Conservation (phyloP, 2,113 vertebrate species). For the Anhinga rufa region DNA sequence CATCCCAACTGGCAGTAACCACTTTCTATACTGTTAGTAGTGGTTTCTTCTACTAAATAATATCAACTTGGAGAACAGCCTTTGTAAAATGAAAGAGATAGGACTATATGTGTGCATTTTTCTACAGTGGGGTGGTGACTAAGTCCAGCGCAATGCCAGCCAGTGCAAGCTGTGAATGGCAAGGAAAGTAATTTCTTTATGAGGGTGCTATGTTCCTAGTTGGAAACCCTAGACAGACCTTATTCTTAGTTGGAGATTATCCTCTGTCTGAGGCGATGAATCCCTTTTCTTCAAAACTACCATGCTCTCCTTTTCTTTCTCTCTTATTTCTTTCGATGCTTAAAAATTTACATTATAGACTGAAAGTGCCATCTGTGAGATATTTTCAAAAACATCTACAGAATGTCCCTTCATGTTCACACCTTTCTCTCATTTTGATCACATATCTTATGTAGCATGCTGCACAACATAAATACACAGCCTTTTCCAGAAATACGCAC, state of each 20-base stretch:
- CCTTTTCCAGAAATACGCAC: not conserved
- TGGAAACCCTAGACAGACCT: not conserved
- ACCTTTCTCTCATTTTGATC: not conserved
- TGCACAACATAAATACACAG: not conserved
- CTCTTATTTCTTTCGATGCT: not conserved
- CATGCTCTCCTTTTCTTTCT: not conserved
- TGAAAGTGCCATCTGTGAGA: not conserved
- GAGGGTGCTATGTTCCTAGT: not conserved
- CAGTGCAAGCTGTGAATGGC: not conserved
- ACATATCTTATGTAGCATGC: not conserved
- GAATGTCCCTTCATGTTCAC: not conserved
- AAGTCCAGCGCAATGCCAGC: not conserved
- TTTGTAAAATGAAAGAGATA: not conserved
- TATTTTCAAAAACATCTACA: not conserved
- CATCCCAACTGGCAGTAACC: not conserved
- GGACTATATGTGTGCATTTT: not conserved
- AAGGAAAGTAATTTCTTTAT: not conserved
- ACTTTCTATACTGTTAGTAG: not conserved
- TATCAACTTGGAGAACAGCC: not conserved
- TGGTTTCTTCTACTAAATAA: not conserved
- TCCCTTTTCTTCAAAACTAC: not conserved
- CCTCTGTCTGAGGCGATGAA: not conserved
- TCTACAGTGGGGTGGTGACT: not conserved
- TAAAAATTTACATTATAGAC: not conserved
- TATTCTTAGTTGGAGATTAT: not conserved